These are phyloP conservation scores for Triplophysa bombifrons DNA, from an alignment of 2,797 vertebrate genomes.

Conservation along the genomic window DNA sequence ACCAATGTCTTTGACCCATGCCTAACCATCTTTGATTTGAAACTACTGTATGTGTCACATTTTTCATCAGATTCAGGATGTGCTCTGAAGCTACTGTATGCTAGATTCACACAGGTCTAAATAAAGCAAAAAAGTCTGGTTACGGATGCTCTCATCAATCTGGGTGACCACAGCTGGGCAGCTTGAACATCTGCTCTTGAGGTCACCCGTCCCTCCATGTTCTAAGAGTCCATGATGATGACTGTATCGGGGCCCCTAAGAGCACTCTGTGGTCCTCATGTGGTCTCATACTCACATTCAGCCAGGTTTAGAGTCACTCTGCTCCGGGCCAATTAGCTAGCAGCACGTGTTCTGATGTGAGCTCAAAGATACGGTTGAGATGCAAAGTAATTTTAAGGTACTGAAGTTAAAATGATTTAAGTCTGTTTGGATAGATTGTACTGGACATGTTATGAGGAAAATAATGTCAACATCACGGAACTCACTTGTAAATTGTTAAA, in stretches of 20 bases:
- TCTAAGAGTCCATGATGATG: slow-evolving; percentile 74
- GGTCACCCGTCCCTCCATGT: slow-evolving; percentile 75
- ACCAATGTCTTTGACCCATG: background rate
- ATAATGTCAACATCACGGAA: background rate
- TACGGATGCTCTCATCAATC: slow-evolving; percentile 59
- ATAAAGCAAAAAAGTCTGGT: slow-evolving; percentile 57
- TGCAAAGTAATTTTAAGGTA: slow-evolving; percentile 19
- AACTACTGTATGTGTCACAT: background rate
- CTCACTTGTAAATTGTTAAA: background rate
- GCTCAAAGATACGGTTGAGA: slow-evolving; percentile 25
- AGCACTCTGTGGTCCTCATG: slow-evolving; percentile 67
- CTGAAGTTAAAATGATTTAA: slow-evolving; percentile 4
- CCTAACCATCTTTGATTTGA: no score
- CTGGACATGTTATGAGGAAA: background rate
- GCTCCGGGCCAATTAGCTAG: slow-evolving; percentile 23
- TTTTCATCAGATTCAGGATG: slow-evolving; percentile 22
- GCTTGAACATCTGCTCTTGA: slow-evolving; percentile 78
- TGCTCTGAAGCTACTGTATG: slow-evolving; percentile 34
- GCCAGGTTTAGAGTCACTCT: slow-evolving; percentile 23
- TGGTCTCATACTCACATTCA: slow-evolving; percentile 63
- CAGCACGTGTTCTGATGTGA: slow-evolving; percentile 33
- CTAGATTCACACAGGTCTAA: slow-evolving; percentile 56
- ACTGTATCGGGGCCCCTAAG: slow-evolving; percentile 67
- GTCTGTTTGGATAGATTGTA: background rate
- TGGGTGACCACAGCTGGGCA: slow-evolving; percentile 52